Base-by-base conservation (phyloP, 23 tunicate species). In the Ascidia mentula region DNA sequence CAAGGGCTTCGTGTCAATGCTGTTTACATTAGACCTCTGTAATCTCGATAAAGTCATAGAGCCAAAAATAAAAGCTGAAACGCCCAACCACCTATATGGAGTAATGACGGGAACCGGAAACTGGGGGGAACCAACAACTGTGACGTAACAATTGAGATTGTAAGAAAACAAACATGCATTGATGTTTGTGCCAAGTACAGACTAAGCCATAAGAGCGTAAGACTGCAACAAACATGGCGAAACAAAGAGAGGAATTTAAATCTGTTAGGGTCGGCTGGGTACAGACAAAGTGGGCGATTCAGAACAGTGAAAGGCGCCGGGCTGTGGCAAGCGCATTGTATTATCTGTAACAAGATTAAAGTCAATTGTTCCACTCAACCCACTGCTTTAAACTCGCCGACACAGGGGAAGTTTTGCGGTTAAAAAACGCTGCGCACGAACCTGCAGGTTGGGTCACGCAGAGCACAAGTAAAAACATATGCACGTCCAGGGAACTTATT, bases 171-270 rank as follows among this genome's bases (percentile, higher is more conserved):
- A 53, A 53, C 13, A 53, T 3, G 65, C 2, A 3, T 53, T 53
- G 65, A 53, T 53, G 65, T 53, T 53, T 26, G 22, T 53, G 65
- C 65, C 65, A 53, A 28, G 13, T 20, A 53, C 28, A 53, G 12
- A 26, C 4, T 20, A 9, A 28, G 65, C 65, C n/a, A n/a, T n/a
- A n/a, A 53, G 13, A 53, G 65, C 65, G 65, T 1, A 1, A 53
- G 65, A 53, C 65, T 53, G 65, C 65, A 53, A 53, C 65, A 53
- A 53, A 53, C 65, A 53, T 53, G 22, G 65, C 65, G 65, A 12
- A 42, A 42, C 15, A 9, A 15, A 9, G 65, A 28, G 12, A 5
- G 65, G 65, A 53, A 53, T 53, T 53, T 53, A 53, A 53, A 53
- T 53, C 65, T 53, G 22, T 53, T 28, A 53, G 13, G 65, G 28